Percentiles rank a stretch among this genome's conserved stretches.
Conservation (phyloP, 35 echinoderm and acorn worm genomes). For the Lytechinus variegatus region DNA sequence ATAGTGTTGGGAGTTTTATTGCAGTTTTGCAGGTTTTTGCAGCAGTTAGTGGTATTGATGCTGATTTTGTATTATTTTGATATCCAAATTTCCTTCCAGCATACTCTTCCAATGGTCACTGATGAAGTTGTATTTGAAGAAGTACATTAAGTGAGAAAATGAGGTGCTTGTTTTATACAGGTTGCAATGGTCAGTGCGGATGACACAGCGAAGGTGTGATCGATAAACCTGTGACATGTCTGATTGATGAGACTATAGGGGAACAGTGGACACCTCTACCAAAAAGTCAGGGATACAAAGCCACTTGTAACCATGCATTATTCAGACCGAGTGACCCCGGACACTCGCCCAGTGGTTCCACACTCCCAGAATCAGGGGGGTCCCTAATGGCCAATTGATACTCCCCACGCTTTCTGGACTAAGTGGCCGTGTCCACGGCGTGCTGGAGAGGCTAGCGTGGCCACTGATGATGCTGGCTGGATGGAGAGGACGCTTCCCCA, state of each 20-base stretch:
- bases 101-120: neutral
- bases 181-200: neutral
- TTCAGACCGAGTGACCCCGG: slow-evolving; percentile 33
- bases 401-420: slow-evolving; percentile 54
- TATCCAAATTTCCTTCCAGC: neutral
- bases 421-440: slow-evolving; percentile 45
- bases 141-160: neutral
- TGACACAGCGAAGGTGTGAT: neutral
- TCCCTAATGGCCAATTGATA: slow-evolving; percentile 57
- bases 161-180: neutral
- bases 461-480: neutral
- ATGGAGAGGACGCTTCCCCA: neutral
- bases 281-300: slow-evolving; percentile 34
- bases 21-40: neutral
- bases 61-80: neutral
- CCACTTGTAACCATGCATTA: slow-evolving; percentile 54
- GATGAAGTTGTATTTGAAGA: neutral
- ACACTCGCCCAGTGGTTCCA: slow-evolving; percentile 11
- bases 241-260: slow-evolving; percentile 39
- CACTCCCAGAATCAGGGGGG: neutral
- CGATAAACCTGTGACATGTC: neutral
- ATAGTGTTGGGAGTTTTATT: neutral
- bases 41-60: neutral
- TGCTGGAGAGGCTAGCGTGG: neutral
- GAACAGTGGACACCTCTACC: slow-evolving; percentile 23